phyloP scores from a whole-genome alignment of 2,113 vertebrate genomes.

The Lipotes vexillifer region DNA sequence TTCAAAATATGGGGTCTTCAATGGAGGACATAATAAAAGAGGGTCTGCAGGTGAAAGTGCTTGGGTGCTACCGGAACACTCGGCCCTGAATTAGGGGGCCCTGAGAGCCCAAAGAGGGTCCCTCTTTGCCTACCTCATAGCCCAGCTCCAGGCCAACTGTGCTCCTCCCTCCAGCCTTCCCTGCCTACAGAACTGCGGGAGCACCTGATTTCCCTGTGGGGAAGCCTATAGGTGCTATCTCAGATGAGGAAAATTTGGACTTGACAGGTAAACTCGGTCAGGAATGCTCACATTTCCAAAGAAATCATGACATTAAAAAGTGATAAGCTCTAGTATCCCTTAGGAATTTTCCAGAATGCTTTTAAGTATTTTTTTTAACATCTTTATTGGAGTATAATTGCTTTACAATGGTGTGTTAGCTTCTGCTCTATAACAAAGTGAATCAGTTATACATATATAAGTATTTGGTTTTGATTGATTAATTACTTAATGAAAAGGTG shows the following conservation, averaged over 20 bases:
- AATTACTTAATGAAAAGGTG: background rate
- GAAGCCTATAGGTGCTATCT: background rate
- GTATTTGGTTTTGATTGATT: background rate
- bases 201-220: background rate
- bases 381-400: no score
- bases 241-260: background rate
- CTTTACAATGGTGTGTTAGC: no score
- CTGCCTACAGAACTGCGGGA: background rate
- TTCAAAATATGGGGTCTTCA: background rate
- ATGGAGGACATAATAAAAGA: background rate
- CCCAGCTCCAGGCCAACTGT: background rate
- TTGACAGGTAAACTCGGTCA: background rate
- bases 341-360: background rate
- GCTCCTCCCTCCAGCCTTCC: background rate
- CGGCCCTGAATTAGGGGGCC: background rate
- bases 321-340: background rate
- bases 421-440: no score
- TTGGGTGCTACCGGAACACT: background rate
- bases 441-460: no score
- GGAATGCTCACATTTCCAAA: background rate
- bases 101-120: background rate
- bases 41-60: background rate
- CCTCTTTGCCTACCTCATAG: background rate
- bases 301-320: background rate
- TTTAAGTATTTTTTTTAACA: background rate